A percentile compares a stretch with the other conserved stretches of the same genome.
phyloP scores from a whole-genome alignment of 2,797 vertebrate genomes.

The Lerista edwardsae region DNA sequence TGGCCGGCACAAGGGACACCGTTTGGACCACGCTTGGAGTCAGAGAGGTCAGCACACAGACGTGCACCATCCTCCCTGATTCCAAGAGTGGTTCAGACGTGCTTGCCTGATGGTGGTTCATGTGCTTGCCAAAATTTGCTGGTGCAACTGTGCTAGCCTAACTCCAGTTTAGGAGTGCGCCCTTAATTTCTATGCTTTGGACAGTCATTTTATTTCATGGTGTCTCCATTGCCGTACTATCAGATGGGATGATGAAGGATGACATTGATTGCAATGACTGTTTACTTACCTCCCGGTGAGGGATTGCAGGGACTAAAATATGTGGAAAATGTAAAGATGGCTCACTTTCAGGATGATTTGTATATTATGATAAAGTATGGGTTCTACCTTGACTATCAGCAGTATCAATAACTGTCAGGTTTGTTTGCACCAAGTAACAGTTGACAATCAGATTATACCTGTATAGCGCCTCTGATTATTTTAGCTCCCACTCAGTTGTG shows the following conservation, averaged over 20 bases:
- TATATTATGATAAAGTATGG: background rate
- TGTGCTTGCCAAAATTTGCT: too few species aligned
- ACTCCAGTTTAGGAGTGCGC: too few species aligned
- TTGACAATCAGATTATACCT: background rate
- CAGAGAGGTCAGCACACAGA: too few species aligned
- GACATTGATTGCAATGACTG: background rate
- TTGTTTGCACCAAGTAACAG: background rate
- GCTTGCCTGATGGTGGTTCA: too few species aligned
- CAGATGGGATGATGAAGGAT: background rate
- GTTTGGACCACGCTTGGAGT: too few species aligned
- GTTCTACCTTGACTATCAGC: background rate
- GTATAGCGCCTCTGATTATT: background rate
- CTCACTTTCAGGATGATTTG: fast-evolving
- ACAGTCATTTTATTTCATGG: slow-evolving; percentile 26
- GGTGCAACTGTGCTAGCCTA: too few species aligned
- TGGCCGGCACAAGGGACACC: too few species aligned
- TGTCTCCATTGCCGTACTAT: slow-evolving; percentile 25
- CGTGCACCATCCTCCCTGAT: too few species aligned
- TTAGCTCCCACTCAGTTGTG: background rate
- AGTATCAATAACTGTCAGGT: background rate
- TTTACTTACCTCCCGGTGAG: background rate
- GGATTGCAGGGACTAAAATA: background rate
- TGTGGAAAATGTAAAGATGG: background rate
- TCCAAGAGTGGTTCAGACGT: too few species aligned
- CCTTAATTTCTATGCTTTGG: background rate